These are phyloP conservation scores for Melikaiella ostensackeni DNA, from an alignment of 2,888 invertebrate species.

Conservation along the genomic window DNA sequence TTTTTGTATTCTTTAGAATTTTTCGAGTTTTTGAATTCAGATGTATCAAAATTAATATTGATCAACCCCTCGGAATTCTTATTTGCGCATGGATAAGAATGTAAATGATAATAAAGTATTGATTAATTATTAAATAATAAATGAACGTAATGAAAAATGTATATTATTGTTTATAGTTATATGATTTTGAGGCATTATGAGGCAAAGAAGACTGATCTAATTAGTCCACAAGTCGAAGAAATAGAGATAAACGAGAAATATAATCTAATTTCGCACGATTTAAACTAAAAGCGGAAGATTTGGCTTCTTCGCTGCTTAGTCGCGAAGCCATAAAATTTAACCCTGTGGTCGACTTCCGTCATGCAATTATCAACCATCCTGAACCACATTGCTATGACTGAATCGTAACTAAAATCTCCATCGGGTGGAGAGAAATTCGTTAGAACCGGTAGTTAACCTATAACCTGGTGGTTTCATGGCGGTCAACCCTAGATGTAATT, in stretches of 20 bases:
- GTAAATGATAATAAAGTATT: too few species aligned
- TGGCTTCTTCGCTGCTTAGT: conserved; percentile 38
- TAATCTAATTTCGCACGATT: not conserved
- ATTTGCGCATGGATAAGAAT: too few species aligned
- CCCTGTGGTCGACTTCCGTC: not conserved
- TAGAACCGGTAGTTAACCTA: conserved; percentile 5
- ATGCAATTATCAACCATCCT: not conserved
- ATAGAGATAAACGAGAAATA: not conserved
- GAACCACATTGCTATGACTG: not conserved
- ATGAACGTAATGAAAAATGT: too few species aligned
- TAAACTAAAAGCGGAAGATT: not conserved
- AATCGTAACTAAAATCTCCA: not conserved
- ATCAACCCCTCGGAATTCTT: too few species aligned
- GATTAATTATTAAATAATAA: too few species aligned
- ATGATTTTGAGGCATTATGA: too few species aligned
- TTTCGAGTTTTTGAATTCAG: too few species aligned
- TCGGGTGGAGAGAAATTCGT: not conserved
- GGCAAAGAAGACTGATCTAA: conserved; percentile 42
- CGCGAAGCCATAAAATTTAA: conserved; percentile 7
- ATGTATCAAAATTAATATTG: too few species aligned
- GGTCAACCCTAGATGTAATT: not conserved
- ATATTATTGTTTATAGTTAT: too few species aligned
- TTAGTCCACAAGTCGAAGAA: conserved; percentile 33
- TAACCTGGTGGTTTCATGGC: not conserved
- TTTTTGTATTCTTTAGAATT: too few species aligned